Conservation (phyloP, 2,888 invertebrate species). For the Amorpha juglandis region DNA sequence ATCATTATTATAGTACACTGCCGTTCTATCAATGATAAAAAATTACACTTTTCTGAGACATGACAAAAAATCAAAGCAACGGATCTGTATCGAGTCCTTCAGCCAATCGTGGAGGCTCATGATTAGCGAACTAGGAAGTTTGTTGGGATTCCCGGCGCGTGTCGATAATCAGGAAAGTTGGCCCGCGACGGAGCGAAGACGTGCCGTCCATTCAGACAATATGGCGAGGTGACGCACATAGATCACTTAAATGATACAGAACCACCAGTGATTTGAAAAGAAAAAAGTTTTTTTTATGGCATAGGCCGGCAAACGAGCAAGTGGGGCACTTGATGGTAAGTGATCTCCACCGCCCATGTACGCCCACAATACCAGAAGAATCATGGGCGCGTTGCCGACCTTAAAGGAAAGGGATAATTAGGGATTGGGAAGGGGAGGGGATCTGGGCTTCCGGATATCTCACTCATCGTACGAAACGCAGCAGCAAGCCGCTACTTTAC, state of each 20-base stretch:
- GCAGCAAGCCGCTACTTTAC: too few relatives aligned
- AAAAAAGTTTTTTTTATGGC: background rate
- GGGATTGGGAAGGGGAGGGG: too few relatives aligned
- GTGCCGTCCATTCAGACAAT: constrained; percentile 71
- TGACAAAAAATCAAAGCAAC: background rate
- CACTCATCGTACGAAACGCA: too few relatives aligned
- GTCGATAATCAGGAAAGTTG: constrained; percentile 78
- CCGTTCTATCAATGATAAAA: too few relatives aligned
- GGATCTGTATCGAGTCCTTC: constrained; percentile 1
- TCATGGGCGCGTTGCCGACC: too few relatives aligned
- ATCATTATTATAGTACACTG: too few relatives aligned
- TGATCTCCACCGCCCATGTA: too few relatives aligned
- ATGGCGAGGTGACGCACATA: constrained; percentile 55
- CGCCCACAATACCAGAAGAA: too few relatives aligned
- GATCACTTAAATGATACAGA: constrained; percentile 43
- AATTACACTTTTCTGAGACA: background rate
- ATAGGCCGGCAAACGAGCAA: too few relatives aligned
- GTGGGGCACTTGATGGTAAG: too few relatives aligned
- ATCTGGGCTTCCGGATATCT: too few relatives aligned
- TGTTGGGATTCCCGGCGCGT: constrained; percentile 69
- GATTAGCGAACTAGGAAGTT: constrained; percentile 49
- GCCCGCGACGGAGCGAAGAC: constrained; percentile 65
- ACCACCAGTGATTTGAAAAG: background rate
- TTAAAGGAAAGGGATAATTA: too few relatives aligned
- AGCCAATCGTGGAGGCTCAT: constrained; percentile 38